Conservation (phyloP, 2,113 vertebrate genomes). For the Columba livia region DNA sequence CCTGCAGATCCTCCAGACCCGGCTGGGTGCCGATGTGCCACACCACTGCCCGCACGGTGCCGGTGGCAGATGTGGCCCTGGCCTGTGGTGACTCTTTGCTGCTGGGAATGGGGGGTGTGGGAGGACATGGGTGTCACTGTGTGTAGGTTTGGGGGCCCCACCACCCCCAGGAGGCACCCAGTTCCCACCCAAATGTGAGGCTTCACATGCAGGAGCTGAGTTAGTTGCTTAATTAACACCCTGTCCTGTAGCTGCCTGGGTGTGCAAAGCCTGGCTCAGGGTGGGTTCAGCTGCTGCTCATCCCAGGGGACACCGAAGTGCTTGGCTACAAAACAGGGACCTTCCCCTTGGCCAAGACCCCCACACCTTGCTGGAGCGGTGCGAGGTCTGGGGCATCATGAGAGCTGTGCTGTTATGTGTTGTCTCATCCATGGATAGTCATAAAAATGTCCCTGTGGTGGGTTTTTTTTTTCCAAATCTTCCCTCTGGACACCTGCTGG, state of each 20-base stretch:
- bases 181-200: no score
- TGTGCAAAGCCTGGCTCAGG: accelerated
- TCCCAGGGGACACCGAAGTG: neutral
- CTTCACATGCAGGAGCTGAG: neutral
- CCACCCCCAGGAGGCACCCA: neutral
- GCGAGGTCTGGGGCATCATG: neutral
- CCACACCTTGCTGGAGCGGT: neutral
- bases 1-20: neutral
- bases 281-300: neutral
- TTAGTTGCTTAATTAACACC: neutral
- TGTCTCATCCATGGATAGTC: neutral
- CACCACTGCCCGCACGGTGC: accelerated
- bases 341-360: no score
- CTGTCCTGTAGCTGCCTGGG: neutral
- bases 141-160: accelerated
- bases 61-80: accelerated
- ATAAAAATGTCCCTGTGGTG: accelerated
- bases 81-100: accelerated
- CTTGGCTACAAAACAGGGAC: accelerated
- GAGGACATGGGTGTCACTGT: neutral
- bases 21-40: accelerated
- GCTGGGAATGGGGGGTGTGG: neutral
- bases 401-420: neutral
- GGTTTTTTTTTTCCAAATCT: accelerated
- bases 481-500: neutral